Evolutionary conservation across 2,113 vertebrate genomes (phyloP).

Genomic region (Arvicanthis niloticus): DNA sequence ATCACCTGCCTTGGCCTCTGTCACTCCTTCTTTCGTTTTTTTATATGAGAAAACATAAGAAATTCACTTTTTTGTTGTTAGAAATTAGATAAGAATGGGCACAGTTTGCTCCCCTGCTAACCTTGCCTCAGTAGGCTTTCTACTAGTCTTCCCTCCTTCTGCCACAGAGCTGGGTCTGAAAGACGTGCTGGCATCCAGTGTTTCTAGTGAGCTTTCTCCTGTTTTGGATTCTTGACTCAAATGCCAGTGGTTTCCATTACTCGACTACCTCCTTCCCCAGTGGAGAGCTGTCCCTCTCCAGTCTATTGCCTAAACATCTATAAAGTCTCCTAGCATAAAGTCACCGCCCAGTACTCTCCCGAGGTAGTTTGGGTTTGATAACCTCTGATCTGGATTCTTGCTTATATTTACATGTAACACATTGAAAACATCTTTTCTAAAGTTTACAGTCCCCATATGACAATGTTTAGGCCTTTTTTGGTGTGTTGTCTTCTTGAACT

Average conservation of each 20-base stretch:
- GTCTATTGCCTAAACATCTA: not conserved
- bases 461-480: constrained; percentile 51
- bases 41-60: not conserved
- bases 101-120: not conserved
- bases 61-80: not conserved
- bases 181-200: not conserved
- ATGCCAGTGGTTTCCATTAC: not conserved
- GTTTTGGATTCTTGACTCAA: not conserved
- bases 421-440: constrained; percentile 62
- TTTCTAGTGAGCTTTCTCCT: not conserved
- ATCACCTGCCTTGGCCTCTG: not conserved
- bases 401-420: constrained; percentile 37
- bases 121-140: not conserved
- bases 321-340: not conserved
- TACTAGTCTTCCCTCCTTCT: not conserved
- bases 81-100: not conserved
- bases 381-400: constrained; percentile 41
- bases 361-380: constrained; percentile 1
- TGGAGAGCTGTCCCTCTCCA: not conserved
- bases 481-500: constrained; percentile 65
- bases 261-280: not conserved
- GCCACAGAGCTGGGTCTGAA: not conserved
- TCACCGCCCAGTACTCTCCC: not conserved
- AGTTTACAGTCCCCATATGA: not conserved
- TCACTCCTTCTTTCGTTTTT: not conserved